phyloP scores from a whole-genome alignment of 2,113 vertebrate species.

The Noturus placidus region DNA sequence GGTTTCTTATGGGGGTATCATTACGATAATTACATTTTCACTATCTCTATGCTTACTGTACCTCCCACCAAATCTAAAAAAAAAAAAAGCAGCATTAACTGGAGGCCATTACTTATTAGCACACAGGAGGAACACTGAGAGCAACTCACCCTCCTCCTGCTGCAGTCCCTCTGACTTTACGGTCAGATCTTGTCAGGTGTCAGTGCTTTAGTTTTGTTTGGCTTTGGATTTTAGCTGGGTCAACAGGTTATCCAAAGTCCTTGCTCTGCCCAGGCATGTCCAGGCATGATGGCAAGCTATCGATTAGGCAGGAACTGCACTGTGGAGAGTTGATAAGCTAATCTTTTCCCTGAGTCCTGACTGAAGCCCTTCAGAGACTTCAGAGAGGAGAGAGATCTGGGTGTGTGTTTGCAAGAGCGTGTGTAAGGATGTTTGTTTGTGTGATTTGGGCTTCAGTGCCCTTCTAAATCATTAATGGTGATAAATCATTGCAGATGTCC shows the following conservation, averaged over 20 bases:
- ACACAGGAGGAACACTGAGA: slow-evolving; percentile 53
- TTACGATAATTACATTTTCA: slow-evolving; percentile 49
- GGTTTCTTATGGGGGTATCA: slow-evolving; percentile 67
- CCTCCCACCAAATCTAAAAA: slow-evolving; percentile 6
- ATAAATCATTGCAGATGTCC: slow-evolving; percentile 56
- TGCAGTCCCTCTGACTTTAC: slow-evolving; percentile 46
- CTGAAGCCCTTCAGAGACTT: slow-evolving; percentile 40
- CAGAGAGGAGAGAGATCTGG: slow-evolving; percentile 3
- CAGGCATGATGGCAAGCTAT: slow-evolving; percentile 66
- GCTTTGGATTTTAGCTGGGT: slow-evolving; percentile 58
- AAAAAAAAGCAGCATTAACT: not conserved
- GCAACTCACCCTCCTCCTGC: slow-evolving; percentile 52
- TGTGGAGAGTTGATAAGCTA: slow-evolving; percentile 76
- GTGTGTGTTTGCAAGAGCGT: not conserved
- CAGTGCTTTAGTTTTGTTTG: slow-evolving; percentile 47
- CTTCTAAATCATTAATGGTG: slow-evolving; percentile 57
- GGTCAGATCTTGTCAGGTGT: not conserved
- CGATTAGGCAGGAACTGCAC: slow-evolving; percentile 68
- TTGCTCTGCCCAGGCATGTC: slow-evolving; percentile 60
- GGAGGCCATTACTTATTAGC: slow-evolving; percentile 63
- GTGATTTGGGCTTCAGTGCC: slow-evolving; percentile 38
- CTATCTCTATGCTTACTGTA: slow-evolving; percentile 47
- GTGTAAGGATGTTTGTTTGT: slow-evolving; percentile 1
- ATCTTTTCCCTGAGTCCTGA: slow-evolving; percentile 65
- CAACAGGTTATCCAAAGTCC: slow-evolving; percentile 77